phyloP scores from a whole-genome alignment of 2,888 invertebrate species.

The Philaethria dido region DNA sequence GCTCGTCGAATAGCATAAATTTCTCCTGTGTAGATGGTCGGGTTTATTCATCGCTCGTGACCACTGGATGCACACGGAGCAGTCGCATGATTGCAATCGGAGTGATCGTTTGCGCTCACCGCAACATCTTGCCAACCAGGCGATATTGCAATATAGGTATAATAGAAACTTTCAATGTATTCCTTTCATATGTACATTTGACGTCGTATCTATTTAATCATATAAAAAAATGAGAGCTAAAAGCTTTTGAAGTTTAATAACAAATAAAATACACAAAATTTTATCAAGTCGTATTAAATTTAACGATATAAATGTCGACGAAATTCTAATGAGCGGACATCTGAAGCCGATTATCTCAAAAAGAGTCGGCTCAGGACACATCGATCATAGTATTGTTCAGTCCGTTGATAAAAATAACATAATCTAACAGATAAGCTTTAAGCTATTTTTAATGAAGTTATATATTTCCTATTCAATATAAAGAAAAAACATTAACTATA shows the following conservation, averaged over 20 bases:
- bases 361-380: constrained; percentile 50
- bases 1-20: constrained; percentile 58
- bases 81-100: constrained; percentile 68
- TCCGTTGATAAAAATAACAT: constrained; percentile 70
- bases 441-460: constrained; percentile 48
- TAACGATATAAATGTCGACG: constrained; percentile 38
- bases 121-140: constrained; percentile 63
- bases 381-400: constrained; percentile 79
- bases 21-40: constrained; percentile 56
- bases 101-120: constrained; percentile 71
- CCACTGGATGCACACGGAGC: constrained; percentile 59
- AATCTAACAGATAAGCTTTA: constrained; percentile 54
- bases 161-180: neutral
- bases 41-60: constrained; percentile 60
- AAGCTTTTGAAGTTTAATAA: neutral
- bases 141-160: constrained; percentile 12
- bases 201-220: neutral
- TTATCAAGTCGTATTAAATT: constrained; percentile 26
- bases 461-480: constrained; percentile 23
- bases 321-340: constrained; percentile 42
- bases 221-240: neutral
- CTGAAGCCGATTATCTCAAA: constrained; percentile 45
- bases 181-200: neutral
- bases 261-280: constrained; percentile 17
- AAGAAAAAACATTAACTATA: neutral